Evolutionary conservation across 2,113 vertebrate species (phyloP).

Genomic region (Suricata suricatta): DNA sequence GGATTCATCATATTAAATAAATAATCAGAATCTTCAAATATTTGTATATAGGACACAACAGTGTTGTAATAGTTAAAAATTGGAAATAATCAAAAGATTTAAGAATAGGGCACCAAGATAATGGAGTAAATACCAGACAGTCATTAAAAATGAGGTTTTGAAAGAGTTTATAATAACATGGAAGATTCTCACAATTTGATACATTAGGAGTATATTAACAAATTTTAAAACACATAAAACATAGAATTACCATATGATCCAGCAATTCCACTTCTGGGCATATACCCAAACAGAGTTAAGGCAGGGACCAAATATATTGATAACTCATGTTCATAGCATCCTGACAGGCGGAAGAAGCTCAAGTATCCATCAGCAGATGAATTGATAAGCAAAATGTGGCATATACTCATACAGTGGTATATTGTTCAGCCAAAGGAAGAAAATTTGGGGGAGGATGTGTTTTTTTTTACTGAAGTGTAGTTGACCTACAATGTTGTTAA

Average conservation of each 20-base stretch:
- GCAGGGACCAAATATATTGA: neutral
- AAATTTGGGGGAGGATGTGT: too few species aligned
- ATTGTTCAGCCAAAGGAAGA: neutral
- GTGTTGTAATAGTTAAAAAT: neutral
- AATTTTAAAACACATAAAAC: neutral
- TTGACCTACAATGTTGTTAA: too few species aligned
- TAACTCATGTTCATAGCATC: neutral
- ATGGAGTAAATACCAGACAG: neutral
- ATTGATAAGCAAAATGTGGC: neutral
- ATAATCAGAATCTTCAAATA: conserved; percentile 5
- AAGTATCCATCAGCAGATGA: neutral
- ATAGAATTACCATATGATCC: neutral
- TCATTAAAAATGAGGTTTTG: neutral
- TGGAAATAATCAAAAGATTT: neutral
- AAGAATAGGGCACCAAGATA: neutral
- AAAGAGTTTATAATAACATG: neutral
- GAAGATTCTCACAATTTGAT: conserved; percentile 4
- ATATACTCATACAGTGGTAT: neutral
- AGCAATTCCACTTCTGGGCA: neutral
- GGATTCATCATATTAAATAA: neutral
- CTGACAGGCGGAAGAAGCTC: neutral
- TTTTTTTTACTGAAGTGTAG: too few species aligned
- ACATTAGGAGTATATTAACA: neutral
- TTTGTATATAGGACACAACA: neutral
- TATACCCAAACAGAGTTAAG: neutral